Evolutionary conservation across 1,140 invertebrate genomes (phyloP).

Genomic region (Cyrtorhinus lividipennis): DNA sequence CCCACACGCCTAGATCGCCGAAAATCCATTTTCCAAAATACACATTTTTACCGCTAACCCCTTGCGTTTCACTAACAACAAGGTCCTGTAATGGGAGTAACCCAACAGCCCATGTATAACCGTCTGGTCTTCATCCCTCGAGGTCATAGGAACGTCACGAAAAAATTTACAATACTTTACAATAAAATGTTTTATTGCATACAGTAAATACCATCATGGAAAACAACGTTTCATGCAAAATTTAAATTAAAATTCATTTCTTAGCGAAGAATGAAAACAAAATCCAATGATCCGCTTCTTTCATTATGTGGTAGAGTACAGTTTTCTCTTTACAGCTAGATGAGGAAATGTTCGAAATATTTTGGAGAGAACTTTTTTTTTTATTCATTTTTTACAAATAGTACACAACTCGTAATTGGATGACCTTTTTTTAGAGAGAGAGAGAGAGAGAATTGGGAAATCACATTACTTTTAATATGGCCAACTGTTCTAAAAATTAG

Average conservation of each 20-base stretch:
- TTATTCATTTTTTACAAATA: background rate
- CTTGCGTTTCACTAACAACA: too few species aligned
- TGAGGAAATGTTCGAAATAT: background rate
- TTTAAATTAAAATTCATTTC: background rate
- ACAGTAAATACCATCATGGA: slow-evolving; percentile 6
- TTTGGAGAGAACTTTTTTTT: background rate
- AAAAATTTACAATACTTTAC: too few species aligned
- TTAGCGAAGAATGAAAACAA: background rate
- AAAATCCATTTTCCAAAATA: too few species aligned
- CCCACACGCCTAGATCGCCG: too few species aligned
- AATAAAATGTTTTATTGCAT: slow-evolving; percentile 7
- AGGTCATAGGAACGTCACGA: too few species aligned
- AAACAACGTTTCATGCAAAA: slow-evolving; percentile 1
- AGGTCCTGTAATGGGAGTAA: too few species aligned
- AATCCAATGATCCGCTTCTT: background rate
- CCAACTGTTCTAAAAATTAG: background rate
- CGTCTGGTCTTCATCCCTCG: too few species aligned
- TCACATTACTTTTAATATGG: background rate
- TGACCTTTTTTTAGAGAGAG: too few species aligned
- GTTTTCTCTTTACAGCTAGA: background rate
- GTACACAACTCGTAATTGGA: background rate
- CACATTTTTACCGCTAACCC: too few species aligned
- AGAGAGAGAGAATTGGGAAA: background rate
- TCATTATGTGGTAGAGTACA: background rate
- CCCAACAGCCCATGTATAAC: too few species aligned